Percentiles rank a stretch among this genome's conserved stretches.
phyloP scores from a whole-genome alignment of 1,140 invertebrate species.

The Drosophila cardini region DNA sequence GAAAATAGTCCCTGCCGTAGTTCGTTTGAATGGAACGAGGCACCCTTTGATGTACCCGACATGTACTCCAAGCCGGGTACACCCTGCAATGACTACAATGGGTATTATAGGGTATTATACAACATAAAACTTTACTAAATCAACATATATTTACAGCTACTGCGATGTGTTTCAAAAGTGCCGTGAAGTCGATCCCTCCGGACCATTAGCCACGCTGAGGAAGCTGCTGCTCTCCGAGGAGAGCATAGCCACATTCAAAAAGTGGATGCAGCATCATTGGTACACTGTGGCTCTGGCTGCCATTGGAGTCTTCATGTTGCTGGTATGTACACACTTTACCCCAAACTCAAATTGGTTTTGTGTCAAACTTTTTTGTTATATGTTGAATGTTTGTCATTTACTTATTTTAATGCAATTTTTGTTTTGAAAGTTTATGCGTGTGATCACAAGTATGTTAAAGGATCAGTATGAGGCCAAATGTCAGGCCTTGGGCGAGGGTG shows the following conservation, averaged over 20 bases:
- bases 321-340: conserved; percentile 88
- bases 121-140: background rate
- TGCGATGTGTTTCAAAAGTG: conserved; percentile 99
- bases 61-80: conserved; percentile 97
- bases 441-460: conserved; percentile 75
- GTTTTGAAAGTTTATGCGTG: conserved; percentile 67
- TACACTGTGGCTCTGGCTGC: conserved; percentile 92
- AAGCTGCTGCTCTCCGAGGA: conserved; percentile 95
- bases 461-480: conserved; percentile 76
- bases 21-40: conserved; percentile 95
- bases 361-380: background rate
- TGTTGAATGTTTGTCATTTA: conserved; percentile 3
- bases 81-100: conserved; percentile 99
- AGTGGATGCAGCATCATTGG: conserved; percentile 94
- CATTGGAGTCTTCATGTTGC: conserved; percentile 89
- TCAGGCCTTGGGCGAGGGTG: conserved; percentile 58
- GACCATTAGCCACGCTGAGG: conserved; percentile 95
- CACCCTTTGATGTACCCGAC: conserved; percentile 95
- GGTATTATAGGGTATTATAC: conserved; percentile 83
- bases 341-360: background rate
- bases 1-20: conserved; percentile 93
- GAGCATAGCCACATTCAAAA: conserved; percentile 93
- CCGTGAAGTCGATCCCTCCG: conserved; percentile 96
- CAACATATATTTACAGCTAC: conserved; percentile 86
- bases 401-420: conserved; percentile 29